phyloP scores from a whole-genome alignment of 2,797 vertebrate species.

The Channa striata region DNA sequence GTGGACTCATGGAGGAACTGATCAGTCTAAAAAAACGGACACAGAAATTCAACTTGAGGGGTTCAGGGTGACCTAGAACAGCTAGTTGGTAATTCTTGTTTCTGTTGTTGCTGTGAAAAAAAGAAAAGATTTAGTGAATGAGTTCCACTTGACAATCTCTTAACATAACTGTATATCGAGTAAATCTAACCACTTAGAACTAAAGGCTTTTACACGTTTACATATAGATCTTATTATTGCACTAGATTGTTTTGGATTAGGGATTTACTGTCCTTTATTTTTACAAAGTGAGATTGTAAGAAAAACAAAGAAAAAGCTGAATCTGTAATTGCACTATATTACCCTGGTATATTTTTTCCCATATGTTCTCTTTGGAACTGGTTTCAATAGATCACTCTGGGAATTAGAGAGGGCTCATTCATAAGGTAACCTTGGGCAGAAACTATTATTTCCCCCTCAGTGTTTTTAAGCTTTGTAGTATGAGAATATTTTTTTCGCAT shows the following conservation, averaged over 20 bases:
- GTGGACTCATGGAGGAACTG: no score
- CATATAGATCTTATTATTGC: constrained; percentile 10
- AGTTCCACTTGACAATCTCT: constrained; percentile 19
- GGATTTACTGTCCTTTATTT: constrained; percentile 12
- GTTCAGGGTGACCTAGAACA: no score
- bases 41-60: no score
- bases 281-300: neutral
- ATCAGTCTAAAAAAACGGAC: no score
- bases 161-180: neutral
- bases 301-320: neutral
- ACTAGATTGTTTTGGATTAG: constrained; percentile 15
- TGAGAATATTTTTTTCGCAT: neutral
- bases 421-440: neutral
- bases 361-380: neutral
- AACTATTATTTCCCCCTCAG: neutral
- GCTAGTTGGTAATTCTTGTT: no score
- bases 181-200: constrained; percentile 25
- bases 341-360: neutral
- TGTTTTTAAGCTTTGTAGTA: neutral
- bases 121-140: constrained; percentile 17
- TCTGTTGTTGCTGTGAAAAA: constrained; percentile 8
- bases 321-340: neutral
- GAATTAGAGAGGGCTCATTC: neutral
- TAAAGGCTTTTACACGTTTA: neutral
- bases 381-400: neutral